Evolutionary conservation across 1,140 invertebrate species (phyloP), one percentile per base, ranked within the genome.

Genomic region (Harlomillsia oculata): DNA sequence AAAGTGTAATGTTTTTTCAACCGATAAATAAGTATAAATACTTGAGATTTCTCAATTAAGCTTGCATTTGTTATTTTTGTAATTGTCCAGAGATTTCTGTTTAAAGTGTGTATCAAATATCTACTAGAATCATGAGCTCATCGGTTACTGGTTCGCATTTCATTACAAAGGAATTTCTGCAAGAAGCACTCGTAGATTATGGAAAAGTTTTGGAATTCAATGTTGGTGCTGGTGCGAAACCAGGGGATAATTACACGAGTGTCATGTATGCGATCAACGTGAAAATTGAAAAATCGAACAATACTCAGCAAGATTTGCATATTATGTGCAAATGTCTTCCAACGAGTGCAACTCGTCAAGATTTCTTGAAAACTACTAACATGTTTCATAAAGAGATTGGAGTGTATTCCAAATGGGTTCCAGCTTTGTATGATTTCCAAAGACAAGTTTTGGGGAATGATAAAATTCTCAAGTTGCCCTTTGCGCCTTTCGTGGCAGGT

Each of bases 281-380:
- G 29, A 6, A 28, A 11, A 28, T 53, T 5, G 14, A n/a, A 23
- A 25, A 51, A 13, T 11, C n/a, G 13, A 36, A 6, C 18, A 53
- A 39, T 21, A 3, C n/a, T 16, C 13, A 28, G 3, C 14, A 45
- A 5, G 13, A 9, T 23, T 9, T 13, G 9, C 28, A 56, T 28
- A n/a, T 60, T 1, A 23, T 60, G 5, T 25, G 16, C 13, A 60
- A 60, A 37, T 37, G 26, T 16, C 56, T 44, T 49, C 59, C 59
- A 5, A 13, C n/a, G 13, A 34, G 39, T 29, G 29, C 39, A 16
- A 30, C 28, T 2, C n/a, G 59, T n/a, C 59, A 60, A 39, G 39
- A 61, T n/a, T n/a, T 56, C 9, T 43, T 61, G 3, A 36, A 45
- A 13, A 18, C 37, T 3, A 61, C 48, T 5, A 61, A 61, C 16